Evolutionary conservation across 1,140 invertebrate genomes (phyloP).

Genomic region (Pseudachorutes palmiensis): DNA sequence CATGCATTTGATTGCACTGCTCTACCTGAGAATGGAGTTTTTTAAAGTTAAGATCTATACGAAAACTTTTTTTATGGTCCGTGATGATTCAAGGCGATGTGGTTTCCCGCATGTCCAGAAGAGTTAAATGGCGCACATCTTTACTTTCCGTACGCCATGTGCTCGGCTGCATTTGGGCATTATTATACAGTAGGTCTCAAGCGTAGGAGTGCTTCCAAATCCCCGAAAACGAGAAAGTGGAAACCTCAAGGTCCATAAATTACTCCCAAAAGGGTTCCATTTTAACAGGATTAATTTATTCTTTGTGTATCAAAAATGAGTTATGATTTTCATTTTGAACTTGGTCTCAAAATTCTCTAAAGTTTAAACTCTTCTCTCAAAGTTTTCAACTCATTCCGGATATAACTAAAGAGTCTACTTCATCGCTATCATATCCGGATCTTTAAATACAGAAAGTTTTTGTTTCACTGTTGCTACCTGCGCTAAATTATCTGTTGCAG

Average conservation of each 20-base stretch:
- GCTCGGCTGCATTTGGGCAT: no score
- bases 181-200: no score
- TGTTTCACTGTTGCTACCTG: neutral
- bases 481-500: no score
- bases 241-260: constrained; percentile 29
- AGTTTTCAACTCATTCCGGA: neutral
- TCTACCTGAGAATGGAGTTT: no score
- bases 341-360: neutral
- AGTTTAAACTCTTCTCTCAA: neutral
- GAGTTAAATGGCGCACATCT: neutral
- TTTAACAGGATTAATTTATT: constrained; percentile 39
- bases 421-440: neutral
- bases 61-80: neutral
- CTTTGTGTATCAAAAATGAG: constrained; percentile 38
- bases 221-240: no score
- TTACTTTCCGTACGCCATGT: no score
- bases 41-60: no score
- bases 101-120: neutral
- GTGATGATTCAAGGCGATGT: neutral
- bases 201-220: no score
- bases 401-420: no score
- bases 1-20: no score
- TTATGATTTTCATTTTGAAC: constrained; percentile 24
- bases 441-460: neutral
- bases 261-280: constrained; percentile 25